These are phyloP conservation scores for Globia sparganii DNA, from an alignment of 2,888 invertebrate genomes.

Conservation along the genomic window DNA sequence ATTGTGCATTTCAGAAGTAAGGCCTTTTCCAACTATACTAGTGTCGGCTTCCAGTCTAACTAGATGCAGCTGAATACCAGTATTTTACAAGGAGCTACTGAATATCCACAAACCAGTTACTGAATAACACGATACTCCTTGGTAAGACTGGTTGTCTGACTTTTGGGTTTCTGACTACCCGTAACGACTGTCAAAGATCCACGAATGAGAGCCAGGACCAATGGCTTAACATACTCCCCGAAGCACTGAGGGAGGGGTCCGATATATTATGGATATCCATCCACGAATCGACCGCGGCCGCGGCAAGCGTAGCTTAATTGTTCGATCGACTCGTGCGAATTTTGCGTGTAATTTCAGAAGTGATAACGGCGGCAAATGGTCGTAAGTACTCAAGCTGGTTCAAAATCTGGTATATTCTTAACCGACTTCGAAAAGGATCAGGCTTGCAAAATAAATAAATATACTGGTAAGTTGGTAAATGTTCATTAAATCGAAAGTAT, in stretches of 20 bases:
- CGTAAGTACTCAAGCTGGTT: neutral
- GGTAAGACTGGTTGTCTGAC: neutral
- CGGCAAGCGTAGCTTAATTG: neutral
- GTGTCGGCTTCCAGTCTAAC: neutral
- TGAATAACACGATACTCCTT: neutral
- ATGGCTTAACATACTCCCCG: neutral
- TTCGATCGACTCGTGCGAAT: neutral
- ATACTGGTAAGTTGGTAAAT: too few relatives aligned
- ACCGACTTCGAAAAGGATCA: neutral
- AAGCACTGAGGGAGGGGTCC: neutral
- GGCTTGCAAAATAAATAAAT: neutral
- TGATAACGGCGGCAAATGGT: neutral
- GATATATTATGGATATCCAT: neutral
- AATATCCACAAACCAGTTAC: neutral
- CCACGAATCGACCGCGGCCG: neutral
- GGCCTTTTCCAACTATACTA: neutral
- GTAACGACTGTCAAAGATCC: neutral
- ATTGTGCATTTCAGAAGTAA: slow-evolving; percentile 13
- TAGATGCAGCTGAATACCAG: neutral
- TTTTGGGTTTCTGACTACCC: neutral
- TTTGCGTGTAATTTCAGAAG: slow-evolving; percentile 5
- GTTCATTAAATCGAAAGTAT: neutral
- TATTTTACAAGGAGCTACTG: neutral
- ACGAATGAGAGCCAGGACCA: neutral
- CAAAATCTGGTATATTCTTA: neutral